Percentiles rank a stretch among this genome's conserved stretches.
These are phyloP conservation scores for Ctenopoma kingsleyae DNA, from an alignment of 2,797 vertebrate genomes.

Conservation along the genomic window DNA sequence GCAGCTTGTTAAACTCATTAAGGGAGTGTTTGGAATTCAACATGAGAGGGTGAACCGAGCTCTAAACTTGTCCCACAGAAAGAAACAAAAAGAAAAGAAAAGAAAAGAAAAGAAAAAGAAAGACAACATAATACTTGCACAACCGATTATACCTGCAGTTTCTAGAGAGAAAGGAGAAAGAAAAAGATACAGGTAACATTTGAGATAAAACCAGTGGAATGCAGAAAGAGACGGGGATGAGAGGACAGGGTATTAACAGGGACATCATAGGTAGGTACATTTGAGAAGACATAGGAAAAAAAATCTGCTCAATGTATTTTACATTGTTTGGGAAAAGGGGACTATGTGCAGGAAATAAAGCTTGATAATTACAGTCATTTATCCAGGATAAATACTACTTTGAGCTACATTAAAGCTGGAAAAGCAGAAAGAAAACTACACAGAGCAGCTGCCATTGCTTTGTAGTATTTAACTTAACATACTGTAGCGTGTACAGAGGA, in stretches of 20 bases:
- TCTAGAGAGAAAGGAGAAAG: slow-evolving; percentile 87
- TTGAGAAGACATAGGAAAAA: slow-evolving; percentile 50
- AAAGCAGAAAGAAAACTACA: slow-evolving; percentile 7
- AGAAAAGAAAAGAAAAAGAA: slow-evolving; percentile 41
- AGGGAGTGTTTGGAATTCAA: slow-evolving; percentile 75
- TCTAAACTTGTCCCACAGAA: slow-evolving; percentile 78
- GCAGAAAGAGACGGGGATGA: slow-evolving; percentile 67
- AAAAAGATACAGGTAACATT: slow-evolving; percentile 85
- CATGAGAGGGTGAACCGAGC: slow-evolving; percentile 77
- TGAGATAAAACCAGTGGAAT: slow-evolving; percentile 79
- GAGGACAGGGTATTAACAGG: slow-evolving; percentile 59
- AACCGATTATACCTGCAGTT: slow-evolving; percentile 87
- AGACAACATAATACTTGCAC: slow-evolving; percentile 83
- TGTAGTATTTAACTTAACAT: slow-evolving; percentile 20
- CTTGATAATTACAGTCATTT: slow-evolving; percentile 14
- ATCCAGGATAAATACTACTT: neutral
- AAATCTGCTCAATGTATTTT: slow-evolving; percentile 44
- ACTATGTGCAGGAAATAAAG: slow-evolving; percentile 4
- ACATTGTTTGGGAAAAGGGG: slow-evolving; percentile 4
- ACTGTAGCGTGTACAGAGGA: neutral
- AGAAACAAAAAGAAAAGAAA: slow-evolving; percentile 42
- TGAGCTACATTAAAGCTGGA: neutral
- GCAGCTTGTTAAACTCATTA: slow-evolving; percentile 55
- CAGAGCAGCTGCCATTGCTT: slow-evolving; percentile 5
- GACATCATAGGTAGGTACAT: slow-evolving; percentile 62